Base-by-base conservation (phyloP, 2,113 vertebrate species). In the Dendrocopos noguchii region DNA sequence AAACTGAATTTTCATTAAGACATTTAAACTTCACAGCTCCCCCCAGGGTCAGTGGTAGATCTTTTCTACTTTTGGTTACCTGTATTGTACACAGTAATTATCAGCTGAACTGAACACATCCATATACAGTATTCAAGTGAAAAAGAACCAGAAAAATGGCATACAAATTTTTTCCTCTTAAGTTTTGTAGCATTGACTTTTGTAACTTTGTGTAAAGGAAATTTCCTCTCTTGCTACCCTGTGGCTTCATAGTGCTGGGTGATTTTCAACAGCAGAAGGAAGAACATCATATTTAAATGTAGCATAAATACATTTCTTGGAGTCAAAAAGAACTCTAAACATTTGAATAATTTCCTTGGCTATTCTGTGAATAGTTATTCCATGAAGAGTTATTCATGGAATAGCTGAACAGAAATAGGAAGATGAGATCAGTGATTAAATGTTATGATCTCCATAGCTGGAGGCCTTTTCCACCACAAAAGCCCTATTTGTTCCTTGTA, bases 381-480 rank as follows among this genome's bases (percentile, higher is more conserved):
- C 39, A 39, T 39, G 39, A 39, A 39, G 10, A 39, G 39, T 39
- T 61, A 12, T 71, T 36, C 27, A 55, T 53, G 47, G 42, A 73
- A 57, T 34, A 88, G 72, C 39, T 52, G 15, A 72, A 33, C 59
- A 83, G 67, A 61, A 83, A 63, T 21, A 80, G 63, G 25, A 64
- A 68, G n/a, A 39, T 22, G 17, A 74, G 34, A n/a, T 68, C 27
- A 53, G 39, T n/a, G 79, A 70, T 24, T 65, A 79, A 83, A 55
- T 87, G 13, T 31, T 78, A n/a, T 36, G 36, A 76, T 50, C 42
- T 29, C 12, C 67, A 9, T 7, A 86, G 33, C 52, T 56, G 46
- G 29, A 66, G 31, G 56, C 10, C 17, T 34, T 34, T 13, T 2
- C 12, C 5, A 1, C 28, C 5, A 1, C 2, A 7, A 4, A 4